phyloP scores from a whole-genome alignment of 2,797 vertebrate species.

The Champsocephalus gunnari region DNA sequence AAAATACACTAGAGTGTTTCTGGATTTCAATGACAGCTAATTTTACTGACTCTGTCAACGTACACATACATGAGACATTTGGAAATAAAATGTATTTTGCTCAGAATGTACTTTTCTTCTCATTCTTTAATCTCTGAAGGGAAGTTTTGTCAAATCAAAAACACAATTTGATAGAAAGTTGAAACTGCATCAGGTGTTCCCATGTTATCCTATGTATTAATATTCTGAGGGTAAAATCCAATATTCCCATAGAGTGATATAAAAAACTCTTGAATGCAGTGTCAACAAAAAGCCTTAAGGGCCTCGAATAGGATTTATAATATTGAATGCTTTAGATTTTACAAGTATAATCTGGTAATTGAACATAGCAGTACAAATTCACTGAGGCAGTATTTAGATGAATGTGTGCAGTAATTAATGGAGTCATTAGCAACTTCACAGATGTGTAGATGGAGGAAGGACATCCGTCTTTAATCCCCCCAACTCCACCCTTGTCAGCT shows the following conservation, averaged over 20 bases:
- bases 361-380: not conserved
- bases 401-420: slow-evolving; percentile 17
- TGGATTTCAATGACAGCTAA: not conserved
- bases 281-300: not conserved
- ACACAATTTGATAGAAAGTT: not conserved
- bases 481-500: slow-evolving; percentile 15
- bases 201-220: not conserved
- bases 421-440: slow-evolving; percentile 31
- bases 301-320: not conserved
- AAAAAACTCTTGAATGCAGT: not conserved
- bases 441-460: slow-evolving; percentile 5
- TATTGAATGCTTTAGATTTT: not conserved
- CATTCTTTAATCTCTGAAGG: not conserved
- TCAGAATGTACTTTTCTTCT: not conserved
- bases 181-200: not conserved
- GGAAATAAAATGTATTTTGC: not conserved
- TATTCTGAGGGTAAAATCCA: not conserved
- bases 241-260: not conserved
- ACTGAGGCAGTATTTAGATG: slow-evolving; percentile 15
- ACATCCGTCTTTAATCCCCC: not conserved
- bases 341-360: not conserved
- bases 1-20: not conserved
- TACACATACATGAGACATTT: not conserved
- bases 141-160: not conserved
- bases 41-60: too few relatives aligned